Base-by-base conservation (phyloP, 2,113 vertebrate species). In the Neogale vison region DNA sequence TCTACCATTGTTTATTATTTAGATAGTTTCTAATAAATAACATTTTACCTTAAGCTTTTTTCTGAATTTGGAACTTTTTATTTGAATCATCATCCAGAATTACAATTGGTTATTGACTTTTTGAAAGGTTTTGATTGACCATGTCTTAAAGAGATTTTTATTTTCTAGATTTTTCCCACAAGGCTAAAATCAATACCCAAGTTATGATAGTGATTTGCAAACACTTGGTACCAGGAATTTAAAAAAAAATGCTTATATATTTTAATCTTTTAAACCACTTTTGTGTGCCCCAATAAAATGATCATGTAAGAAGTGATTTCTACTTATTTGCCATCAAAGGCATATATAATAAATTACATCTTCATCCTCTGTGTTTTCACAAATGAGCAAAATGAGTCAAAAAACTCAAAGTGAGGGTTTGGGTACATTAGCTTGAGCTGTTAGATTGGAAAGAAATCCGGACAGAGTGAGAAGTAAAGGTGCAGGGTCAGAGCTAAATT, bases 151-250 rank as follows among this genome's bases (percentile, higher is more conserved):
- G 42, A 83, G 34, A 67, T 20, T 72, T 23, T 95, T 57, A 61
- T 90, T 36, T 93, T 94, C 13, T 14, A 84, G 21, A 94, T 69
- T 91, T 90, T 93, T 72, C 18, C n/a, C 50, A 77, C 7, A 26
- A 88, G 23, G 29, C 5, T n/a, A 77, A 76, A 96, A 88, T 85
- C 21, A 72, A 86, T 81, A 81, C 7, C 17, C 52, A 31, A 81
- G 67, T 95, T 90, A 31, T 88, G 69, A 92, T n/a, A 80, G 63
- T 81, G 42, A 81, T 81, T 93, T 20, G 94, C 15, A 88, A 95
- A 82, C 17, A 29, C 87, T 93, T 86, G 72, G 89, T 31, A 88
- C 18, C 31, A 55, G 36, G 36, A 90, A 65, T 76, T 50, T 3
- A 6, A 24, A 57, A 76, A 65, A 90, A 79, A 71, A 15, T 0